phyloP scores from a whole-genome alignment of 2,888 invertebrate species.

The Liposcelis brunnea region DNA sequence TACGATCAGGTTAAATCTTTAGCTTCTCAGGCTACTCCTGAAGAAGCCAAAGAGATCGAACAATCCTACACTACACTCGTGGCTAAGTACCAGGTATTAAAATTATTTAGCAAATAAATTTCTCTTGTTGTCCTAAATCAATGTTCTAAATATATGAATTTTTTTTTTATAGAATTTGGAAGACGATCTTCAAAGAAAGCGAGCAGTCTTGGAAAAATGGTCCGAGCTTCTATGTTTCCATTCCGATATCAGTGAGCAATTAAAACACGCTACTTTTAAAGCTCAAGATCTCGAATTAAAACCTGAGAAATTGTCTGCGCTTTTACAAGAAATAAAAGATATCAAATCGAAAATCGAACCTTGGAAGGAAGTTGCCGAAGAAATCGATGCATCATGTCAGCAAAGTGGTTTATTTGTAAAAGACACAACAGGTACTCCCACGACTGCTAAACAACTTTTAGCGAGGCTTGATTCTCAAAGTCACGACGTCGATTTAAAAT shows the following conservation, averaged over 20 bases:
- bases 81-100: constrained; percentile 44
- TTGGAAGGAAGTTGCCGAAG: constrained; percentile 51
- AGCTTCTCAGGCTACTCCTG: constrained; percentile 44
- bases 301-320: constrained; percentile 48
- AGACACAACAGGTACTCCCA: background rate
- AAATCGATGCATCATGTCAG: constrained; percentile 32
- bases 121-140: no score
- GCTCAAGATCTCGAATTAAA: constrained; percentile 55
- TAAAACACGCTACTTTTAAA: constrained; percentile 65
- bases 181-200: constrained; percentile 54
- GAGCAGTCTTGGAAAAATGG: constrained; percentile 62
- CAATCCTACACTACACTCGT: constrained; percentile 60
- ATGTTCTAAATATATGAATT: constrained; percentile 4
- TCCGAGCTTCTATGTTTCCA: constrained; percentile 66
- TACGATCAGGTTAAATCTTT: constrained; percentile 70
- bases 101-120: constrained; percentile 6
- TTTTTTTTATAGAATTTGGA: constrained; percentile 35
- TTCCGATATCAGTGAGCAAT: constrained; percentile 57
- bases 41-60: constrained; percentile 53
- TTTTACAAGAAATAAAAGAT: constrained; percentile 48
- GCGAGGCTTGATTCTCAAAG: background rate
- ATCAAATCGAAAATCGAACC: constrained; percentile 46
- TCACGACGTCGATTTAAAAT: background rate
- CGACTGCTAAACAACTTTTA: background rate
- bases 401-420: constrained; percentile 21